phyloP scores from a whole-genome alignment of 2,113 vertebrate species.

The Recurvirostra avosetta region DNA sequence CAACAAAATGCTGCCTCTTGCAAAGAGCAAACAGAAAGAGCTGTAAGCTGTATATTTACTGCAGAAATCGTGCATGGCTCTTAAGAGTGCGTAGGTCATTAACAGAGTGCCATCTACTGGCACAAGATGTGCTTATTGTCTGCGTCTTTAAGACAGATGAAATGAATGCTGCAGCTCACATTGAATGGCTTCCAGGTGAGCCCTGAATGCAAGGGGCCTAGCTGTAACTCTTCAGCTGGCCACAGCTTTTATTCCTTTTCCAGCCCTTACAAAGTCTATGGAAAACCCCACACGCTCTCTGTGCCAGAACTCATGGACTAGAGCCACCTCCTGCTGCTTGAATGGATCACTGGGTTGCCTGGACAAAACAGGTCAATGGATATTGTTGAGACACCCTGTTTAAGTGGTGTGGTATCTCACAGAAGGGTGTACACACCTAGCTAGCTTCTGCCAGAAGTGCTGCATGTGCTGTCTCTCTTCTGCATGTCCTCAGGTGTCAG shows the following conservation, averaged over 20 bases:
- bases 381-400: background rate
- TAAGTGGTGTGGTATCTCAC: accelerated
- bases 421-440: background rate
- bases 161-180: background rate
- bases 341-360: background rate
- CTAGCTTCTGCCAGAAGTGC: background rate
- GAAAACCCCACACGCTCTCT: background rate
- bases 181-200: background rate
- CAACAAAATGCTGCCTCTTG: background rate
- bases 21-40: background rate
- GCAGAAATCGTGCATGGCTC: background rate
- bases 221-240: background rate
- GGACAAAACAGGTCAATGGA: background rate
- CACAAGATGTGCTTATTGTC: background rate
- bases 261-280: background rate
- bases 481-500: background rate
- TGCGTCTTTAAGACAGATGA: accelerated
- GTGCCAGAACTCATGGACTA: background rate
- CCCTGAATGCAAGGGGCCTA: background rate
- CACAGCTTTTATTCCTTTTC: background rate
- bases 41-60: background rate
- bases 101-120: constrained; percentile 11
- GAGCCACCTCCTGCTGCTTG: background rate
- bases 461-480: background rate
- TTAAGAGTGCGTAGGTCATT: background rate